Percentiles rank a stretch among this genome's conserved stretches.
Evolutionary conservation across 2,113 vertebrate species (phyloP).

Genomic region (Sapajus apella): DNA sequence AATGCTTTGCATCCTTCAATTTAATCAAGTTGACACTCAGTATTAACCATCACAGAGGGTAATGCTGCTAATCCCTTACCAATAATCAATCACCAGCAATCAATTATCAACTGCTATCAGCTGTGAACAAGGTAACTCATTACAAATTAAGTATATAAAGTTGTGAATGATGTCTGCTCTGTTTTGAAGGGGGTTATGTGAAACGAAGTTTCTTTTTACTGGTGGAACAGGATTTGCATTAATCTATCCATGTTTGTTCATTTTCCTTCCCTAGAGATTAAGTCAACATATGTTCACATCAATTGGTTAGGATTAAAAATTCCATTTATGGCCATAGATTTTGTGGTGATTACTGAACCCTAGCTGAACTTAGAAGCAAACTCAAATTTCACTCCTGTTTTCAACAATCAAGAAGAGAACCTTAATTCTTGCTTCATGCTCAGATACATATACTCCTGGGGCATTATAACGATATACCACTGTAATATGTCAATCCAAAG

Average conservation of each 20-base stretch:
- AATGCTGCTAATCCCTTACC: not conserved
- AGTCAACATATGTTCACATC: not conserved
- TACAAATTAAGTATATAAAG: not conserved
- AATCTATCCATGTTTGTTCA: not conserved
- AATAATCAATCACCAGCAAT: not conserved
- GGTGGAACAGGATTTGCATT: not conserved
- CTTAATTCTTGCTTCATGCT: not conserved
- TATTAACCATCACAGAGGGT: no score
- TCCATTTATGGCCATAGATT: not conserved
- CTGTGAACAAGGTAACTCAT: not conserved
- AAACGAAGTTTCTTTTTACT: not conserved
- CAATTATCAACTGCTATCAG: not conserved
- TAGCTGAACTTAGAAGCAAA: not conserved
- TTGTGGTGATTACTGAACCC: not conserved
- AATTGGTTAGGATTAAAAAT: not conserved
- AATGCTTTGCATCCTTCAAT: no score
- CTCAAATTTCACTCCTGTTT: not conserved
- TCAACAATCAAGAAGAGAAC: not conserved
- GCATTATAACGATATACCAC: not conserved
- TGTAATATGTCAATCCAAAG: not conserved
- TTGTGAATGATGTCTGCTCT: not conserved
- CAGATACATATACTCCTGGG: not conserved
- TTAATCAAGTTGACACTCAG: no score
- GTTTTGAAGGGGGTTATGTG: not conserved
- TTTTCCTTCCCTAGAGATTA: not conserved